phyloP scores from a whole-genome alignment of 2,888 invertebrate species.

The Acanthosoma haemorrhoidale region DNA sequence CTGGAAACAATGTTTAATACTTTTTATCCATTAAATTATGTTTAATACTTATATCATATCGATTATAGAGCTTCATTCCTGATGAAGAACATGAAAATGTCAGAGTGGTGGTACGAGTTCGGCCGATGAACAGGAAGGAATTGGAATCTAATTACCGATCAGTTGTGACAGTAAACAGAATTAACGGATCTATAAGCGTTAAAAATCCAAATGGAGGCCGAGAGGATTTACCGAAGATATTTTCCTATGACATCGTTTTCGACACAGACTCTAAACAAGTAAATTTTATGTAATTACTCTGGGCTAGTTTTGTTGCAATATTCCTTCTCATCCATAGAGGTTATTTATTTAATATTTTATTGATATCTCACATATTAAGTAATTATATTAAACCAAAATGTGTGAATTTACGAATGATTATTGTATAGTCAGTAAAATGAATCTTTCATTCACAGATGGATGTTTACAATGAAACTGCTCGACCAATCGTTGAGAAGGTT shows the following conservation, averaged over 20 bases:
- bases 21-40: background rate
- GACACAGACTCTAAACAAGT: constrained; percentile 79
- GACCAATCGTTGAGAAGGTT: constrained; percentile 95
- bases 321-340: background rate
- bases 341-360: background rate
- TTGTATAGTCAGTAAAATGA: background rate
- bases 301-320: background rate
- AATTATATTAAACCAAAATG: background rate
- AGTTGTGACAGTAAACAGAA: constrained; percentile 70
- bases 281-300: constrained; percentile 10
- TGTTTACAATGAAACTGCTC: constrained; percentile 91
- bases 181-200: constrained; percentile 72
- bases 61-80: constrained; percentile 34
- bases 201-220: constrained; percentile 64
- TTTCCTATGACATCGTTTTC: constrained; percentile 93
- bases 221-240: constrained; percentile 77
- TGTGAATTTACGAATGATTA: background rate
- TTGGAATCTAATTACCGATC: constrained; percentile 62
- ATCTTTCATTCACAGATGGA: constrained; percentile 61
- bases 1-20: background rate
- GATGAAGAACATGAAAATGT: constrained; percentile 81
- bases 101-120: constrained; percentile 87
- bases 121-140: constrained; percentile 88
- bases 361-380: background rate
- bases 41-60: background rate